Evolutionary conservation across 1,140 invertebrate genomes (phyloP).

Genomic region (Dendrolimus kikuchii): DNA sequence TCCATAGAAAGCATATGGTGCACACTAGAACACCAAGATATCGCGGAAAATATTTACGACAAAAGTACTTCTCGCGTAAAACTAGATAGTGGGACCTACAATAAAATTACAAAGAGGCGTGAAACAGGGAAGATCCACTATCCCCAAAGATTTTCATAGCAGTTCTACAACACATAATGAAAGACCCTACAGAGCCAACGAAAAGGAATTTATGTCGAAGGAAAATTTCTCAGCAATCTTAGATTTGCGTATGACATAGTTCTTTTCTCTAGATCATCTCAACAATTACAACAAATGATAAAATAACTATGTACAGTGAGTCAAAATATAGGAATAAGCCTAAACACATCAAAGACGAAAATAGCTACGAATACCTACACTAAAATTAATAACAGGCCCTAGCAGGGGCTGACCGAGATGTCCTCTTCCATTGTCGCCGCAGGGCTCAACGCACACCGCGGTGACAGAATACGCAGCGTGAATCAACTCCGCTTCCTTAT

Average conservation of each 20-base stretch:
- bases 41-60: constrained; percentile 9
- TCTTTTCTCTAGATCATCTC: no score
- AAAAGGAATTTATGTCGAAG: constrained; percentile 9
- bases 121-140: constrained; percentile 20
- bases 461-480: no score
- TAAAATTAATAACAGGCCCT: constrained; percentile 6
- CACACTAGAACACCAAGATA: constrained; percentile 7
- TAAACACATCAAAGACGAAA: constrained; percentile 11
- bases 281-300: no score
- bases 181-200: constrained; percentile 8
- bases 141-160: constrained; percentile 19
- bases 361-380: constrained; percentile 1
- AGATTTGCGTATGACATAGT: constrained; percentile 13
- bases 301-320: not conserved
- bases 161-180: constrained; percentile 10
- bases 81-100: constrained; percentile 12
- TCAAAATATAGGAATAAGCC: constrained; percentile 7
- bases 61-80: constrained; percentile 14
- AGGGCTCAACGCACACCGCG: no score
- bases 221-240: constrained; percentile 10
- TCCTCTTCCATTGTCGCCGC: no score
- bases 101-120: constrained; percentile 15
- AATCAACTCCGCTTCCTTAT: no score
- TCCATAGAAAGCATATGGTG: constrained; percentile 13
- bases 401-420: no score